Evolutionary conservation across 64 coral and sea anemone genomes (phyloP), one percentile per base, ranked within the genome.

Genomic region (Dendrophyllia cribrosa): DNA sequence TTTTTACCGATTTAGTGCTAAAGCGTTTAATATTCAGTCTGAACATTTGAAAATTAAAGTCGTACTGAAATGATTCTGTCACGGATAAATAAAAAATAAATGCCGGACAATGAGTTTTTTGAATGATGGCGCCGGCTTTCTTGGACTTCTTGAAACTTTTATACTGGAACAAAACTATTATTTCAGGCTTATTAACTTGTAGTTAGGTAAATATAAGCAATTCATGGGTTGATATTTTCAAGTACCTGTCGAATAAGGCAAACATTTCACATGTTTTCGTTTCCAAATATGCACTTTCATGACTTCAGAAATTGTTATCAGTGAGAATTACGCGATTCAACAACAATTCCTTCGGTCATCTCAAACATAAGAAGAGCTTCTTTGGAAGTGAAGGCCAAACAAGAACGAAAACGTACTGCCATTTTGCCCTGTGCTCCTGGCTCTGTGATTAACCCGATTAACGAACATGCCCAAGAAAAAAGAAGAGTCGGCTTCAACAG

Each of bases 241-340:
- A 75, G 70, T 50, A 75, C 72, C 72, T 75, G 72, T 51, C 7
- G 3, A 75, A 19, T 46, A 50, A 19, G 5, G 6, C 46, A 75
- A 75, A 75, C 47, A 75, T 75, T 75, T 75, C 72, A 20, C 15
- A 75, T 72, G 47, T 51, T 75, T 49, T 75, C 46, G 47, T 15
- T 49, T 43, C 14, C 7, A 75, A 50, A n/a, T 50, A 45, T 49
- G 46, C 46, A 14, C 46, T 75, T 50, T 50, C 4, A 20, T 20
- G 10, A 16, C 14, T 50, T 75, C 2, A 7, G 47, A 75, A 19
- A n/a, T 4, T 20, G 14, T 56, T 5, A 51, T 50, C 4, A 75
- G 34, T 34, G 34, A 34, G 46, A 75, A 75, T 75, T 75, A 75
- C 72, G 72, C 72, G 15, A 75, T 75, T 75, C 4, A 14, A 75